Conservation (phyloP, 2,113 vertebrate species). For the Aleadryas rufinucha region DNA sequence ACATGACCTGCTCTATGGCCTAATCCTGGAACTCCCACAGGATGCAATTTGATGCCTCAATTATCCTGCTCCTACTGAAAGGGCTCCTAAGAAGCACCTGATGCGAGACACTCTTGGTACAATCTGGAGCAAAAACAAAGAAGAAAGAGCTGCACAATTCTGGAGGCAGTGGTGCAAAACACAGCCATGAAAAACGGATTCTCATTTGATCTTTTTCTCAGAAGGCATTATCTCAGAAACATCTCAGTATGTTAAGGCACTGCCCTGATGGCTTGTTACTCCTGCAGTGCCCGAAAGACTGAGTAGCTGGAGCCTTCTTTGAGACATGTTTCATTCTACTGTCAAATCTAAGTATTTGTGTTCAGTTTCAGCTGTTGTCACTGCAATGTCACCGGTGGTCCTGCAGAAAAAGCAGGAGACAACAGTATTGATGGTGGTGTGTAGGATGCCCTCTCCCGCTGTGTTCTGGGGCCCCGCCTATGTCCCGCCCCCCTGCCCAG, state of each 20-base stretch:
- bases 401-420: neutral
- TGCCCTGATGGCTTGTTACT: neutral
- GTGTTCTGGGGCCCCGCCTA: too few species aligned
- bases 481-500: too few species aligned
- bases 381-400: neutral
- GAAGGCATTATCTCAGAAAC: conserved; percentile 3
- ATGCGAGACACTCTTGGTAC: neutral
- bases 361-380: neutral
- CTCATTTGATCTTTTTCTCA: conserved; percentile 8
- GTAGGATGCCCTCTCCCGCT: too few species aligned
- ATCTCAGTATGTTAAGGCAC: neutral
- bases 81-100: neutral
- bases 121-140: neutral
- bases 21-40: neutral
- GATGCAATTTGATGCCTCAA: neutral
- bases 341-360: neutral
- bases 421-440: too few species aligned
- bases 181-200: neutral
- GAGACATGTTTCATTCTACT: neutral
- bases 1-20: neutral
- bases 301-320: neutral
- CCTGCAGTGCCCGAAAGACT: neutral
- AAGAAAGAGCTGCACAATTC: neutral
- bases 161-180: neutral
- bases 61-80: neutral